Evolutionary conservation across 2,888 invertebrate species (phyloP).

Genomic region (Apotomis capreana): DNA sequence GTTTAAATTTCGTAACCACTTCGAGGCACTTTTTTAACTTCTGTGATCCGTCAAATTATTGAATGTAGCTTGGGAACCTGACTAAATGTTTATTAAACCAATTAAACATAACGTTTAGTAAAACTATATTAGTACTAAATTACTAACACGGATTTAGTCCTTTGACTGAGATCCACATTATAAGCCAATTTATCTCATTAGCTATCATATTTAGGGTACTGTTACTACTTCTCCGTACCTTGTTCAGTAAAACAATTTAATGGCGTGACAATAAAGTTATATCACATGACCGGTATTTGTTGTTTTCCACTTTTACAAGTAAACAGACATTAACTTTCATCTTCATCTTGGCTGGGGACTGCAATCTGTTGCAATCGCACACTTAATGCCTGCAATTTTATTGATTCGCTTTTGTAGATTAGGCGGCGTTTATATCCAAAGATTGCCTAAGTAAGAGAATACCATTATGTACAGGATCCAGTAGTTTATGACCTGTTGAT

Average conservation of each 20-base stretch:
- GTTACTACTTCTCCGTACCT: background rate
- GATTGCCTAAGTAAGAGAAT: constrained; percentile 4
- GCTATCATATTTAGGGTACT: too few species aligned
- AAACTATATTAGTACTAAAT: too few species aligned
- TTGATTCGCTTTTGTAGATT: constrained; percentile 35
- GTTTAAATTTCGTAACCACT: too few species aligned
- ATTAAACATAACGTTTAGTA: too few species aligned
- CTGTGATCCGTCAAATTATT: too few species aligned
- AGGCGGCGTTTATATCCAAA: constrained; percentile 21
- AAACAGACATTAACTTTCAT: constrained; percentile 32
- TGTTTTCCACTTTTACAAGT: constrained; percentile 23
- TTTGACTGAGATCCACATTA: too few species aligned
- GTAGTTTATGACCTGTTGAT: too few species aligned
- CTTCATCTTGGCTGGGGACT: constrained; percentile 23
- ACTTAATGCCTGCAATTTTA: constrained; percentile 16
- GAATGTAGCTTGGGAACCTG: too few species aligned
- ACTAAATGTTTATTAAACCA: too few species aligned
- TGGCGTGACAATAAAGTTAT: constrained; percentile 12
- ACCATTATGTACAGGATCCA: background rate
- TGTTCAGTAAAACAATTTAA: background rate
- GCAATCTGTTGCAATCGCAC: constrained; percentile 30
- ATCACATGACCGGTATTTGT: constrained; percentile 10
- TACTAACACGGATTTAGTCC: too few species aligned
- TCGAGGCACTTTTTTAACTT: too few species aligned
- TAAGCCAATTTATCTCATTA: too few species aligned